A percentile compares a stretch with the other conserved stretches of the same genome.
phyloP scores from a whole-genome alignment of 35 echinoderm and acorn worm genomes.

The Ophiothrix spiculata region DNA sequence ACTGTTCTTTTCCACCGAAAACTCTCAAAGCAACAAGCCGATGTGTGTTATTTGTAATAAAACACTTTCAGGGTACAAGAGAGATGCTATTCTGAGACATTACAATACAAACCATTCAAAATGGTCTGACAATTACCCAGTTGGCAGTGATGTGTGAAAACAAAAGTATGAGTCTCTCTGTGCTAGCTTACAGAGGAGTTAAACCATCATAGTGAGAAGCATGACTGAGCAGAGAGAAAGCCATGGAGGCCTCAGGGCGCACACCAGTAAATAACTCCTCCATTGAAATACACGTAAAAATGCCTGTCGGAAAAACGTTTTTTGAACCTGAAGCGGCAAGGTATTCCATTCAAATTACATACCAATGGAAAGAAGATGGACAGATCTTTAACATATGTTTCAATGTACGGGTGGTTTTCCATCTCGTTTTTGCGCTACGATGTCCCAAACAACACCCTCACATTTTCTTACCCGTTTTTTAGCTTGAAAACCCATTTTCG shows the following conservation, averaged over 20 bases:
- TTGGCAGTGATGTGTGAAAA: not conserved
- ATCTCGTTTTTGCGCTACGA: too few species aligned
- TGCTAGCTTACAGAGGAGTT: not conserved
- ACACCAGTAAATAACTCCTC: too few species aligned
- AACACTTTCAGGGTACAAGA: not conserved
- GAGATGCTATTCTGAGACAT: slow-evolving; percentile 3
- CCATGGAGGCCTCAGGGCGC: not conserved
- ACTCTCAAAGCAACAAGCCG: not conserved
- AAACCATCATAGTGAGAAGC: slow-evolving; percentile 2
- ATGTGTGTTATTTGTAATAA: not conserved
- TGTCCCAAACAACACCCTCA: too few species aligned
- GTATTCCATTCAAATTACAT: too few species aligned
- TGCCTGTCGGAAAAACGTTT: too few species aligned
- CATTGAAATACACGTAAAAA: too few species aligned
- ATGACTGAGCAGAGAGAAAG: not conserved
- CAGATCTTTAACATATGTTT: too few species aligned
- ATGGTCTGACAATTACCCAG: not conserved
- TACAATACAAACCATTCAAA: not conserved
- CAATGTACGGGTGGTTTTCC: too few species aligned
- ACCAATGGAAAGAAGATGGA: too few species aligned
- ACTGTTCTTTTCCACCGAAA: not conserved
- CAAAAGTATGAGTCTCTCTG: not conserved
- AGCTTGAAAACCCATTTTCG: too few species aligned
- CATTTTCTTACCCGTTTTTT: too few species aligned
- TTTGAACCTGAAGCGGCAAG: too few species aligned